phyloP scores from a whole-genome alignment of 2,888 invertebrate species.

The Arctia plantaginis region DNA sequence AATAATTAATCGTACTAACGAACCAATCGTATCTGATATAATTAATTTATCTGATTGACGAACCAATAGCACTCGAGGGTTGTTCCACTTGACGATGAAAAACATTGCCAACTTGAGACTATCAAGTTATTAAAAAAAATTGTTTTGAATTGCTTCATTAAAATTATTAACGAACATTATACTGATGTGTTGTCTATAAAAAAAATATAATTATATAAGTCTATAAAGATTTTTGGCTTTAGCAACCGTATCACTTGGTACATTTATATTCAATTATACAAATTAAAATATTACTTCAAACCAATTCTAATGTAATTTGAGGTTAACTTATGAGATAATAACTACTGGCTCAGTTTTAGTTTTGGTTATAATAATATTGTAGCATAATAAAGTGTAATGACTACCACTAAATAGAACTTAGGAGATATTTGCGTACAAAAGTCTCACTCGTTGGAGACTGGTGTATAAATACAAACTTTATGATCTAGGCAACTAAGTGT shows the following conservation, averaged over 20 bases:
- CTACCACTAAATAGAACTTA: too few relatives aligned
- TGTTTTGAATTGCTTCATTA: not conserved
- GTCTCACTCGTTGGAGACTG: not conserved
- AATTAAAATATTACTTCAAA: conserved; percentile 11
- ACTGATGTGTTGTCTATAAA: not conserved
- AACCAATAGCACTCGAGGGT: not conserved
- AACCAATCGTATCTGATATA: not conserved
- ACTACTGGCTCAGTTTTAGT: too few relatives aligned
- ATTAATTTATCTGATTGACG: conserved; percentile 5
- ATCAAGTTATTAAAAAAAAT: not conserved
- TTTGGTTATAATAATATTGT: too few relatives aligned
- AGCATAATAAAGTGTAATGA: not conserved
- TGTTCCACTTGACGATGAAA: not conserved
- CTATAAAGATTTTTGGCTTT: too few relatives aligned
- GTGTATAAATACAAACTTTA: not conserved
- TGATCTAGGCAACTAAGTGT: not conserved
- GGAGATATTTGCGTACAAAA: not conserved
- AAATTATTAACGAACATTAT: not conserved
- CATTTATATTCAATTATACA: conserved; percentile 10
- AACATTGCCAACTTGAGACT: not conserved
- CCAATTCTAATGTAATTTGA: conserved; percentile 21
- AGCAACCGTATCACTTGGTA: not conserved
- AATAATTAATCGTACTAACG: not conserved
- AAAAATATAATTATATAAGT: not conserved
- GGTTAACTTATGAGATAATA: conserved; percentile 17